Conservation (phyloP, 2,797 vertebrate genomes). For the Sitta carolinensis region DNA sequence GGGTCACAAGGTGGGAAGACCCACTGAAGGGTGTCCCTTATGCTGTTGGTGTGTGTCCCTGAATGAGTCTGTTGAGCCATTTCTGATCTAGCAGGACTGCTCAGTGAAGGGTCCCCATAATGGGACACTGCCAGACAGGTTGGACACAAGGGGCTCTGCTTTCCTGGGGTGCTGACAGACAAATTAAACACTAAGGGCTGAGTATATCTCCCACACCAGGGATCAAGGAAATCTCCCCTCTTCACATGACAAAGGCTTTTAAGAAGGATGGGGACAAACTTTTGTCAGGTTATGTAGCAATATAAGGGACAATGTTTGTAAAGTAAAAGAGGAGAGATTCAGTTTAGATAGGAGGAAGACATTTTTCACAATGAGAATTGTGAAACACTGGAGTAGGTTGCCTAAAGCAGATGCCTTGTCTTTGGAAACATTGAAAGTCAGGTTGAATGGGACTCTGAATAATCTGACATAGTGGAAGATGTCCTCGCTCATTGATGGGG, state of each 20-base stretch:
- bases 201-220: neutral
- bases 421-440: neutral
- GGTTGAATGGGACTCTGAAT: neutral
- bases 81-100: accelerated
- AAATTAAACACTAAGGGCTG: neutral
- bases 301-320: neutral
- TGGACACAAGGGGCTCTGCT: accelerated
- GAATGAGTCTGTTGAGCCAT: neutral
- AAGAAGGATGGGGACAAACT: neutral
- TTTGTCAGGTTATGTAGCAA: neutral
- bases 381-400: neutral
- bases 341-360: neutral
- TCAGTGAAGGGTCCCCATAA: neutral
- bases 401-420: neutral
- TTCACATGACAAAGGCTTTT: neutral
- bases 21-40: neutral
- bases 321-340: neutral
- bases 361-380: neutral
- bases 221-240: neutral
- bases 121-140: no score
- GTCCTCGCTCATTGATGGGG: no score
- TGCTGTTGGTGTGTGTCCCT: neutral
- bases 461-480: accelerated
- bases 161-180: neutral
- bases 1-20: neutral